phyloP scores from a whole-genome alignment of 1,140 invertebrate species.

The Yoshiicerus persimilis region DNA sequence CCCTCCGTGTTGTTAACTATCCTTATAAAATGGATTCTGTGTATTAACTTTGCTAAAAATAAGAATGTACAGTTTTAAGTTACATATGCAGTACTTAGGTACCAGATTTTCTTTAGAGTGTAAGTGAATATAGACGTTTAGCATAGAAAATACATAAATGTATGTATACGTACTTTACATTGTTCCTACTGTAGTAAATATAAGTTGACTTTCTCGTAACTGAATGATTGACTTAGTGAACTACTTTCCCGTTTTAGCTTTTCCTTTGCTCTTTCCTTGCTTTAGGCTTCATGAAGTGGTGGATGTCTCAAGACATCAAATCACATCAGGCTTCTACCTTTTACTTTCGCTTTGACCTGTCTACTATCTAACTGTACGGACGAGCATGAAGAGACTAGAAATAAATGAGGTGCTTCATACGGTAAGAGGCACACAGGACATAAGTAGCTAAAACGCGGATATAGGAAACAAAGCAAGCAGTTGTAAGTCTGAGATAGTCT shows the following conservation, averaged over 20 bases:
- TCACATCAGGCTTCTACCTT: conserved; percentile 1
- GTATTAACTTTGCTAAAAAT: too few species aligned
- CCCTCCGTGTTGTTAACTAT: background rate
- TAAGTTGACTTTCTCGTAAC: background rate
- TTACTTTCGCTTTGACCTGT: background rate
- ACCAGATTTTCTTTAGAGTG: background rate
- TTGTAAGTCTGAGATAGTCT: too few species aligned
- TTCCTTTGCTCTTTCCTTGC: background rate
- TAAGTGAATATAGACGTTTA: background rate
- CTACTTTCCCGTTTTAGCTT: background rate
- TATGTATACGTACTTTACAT: background rate
- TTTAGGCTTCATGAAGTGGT: background rate
- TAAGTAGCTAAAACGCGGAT: background rate
- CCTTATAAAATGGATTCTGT: background rate
- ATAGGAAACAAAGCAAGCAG: too few species aligned
- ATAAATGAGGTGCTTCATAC: background rate
- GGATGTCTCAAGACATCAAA: background rate
- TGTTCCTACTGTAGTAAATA: background rate
- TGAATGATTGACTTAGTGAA: background rate
- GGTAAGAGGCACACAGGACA: background rate
- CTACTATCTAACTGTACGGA: background rate
- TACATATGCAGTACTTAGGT: background rate
- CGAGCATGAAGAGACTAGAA: background rate
- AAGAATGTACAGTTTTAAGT: background rate
- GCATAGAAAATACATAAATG: background rate